phyloP scores from a whole-genome alignment of 2,888 invertebrate genomes.

The Drosophila barbarae region DNA sequence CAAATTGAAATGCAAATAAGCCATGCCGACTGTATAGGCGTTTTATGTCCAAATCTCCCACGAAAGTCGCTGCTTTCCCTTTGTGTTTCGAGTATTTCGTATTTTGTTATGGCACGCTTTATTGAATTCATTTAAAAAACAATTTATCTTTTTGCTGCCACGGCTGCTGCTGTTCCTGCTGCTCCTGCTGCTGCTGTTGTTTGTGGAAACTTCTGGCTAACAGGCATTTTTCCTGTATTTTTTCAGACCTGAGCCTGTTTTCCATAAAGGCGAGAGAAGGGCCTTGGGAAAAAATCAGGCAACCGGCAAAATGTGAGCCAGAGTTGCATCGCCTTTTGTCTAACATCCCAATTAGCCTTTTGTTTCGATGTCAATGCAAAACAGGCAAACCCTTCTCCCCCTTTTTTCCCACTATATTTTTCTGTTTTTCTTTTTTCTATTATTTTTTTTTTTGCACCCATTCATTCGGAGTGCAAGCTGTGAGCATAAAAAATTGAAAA shows the following conservation, averaged over 20 bases:
- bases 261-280: conserved; percentile 1
- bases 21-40: conserved; percentile 38
- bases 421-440: background rate
- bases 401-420: conserved; percentile 13
- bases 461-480: conserved; percentile 33
- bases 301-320: conserved; percentile 14
- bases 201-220: conserved; percentile 18
- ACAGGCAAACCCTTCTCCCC: conserved; percentile 22
- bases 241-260: conserved; percentile 6
- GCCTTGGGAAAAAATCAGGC: conserved; percentile 22
- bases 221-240: conserved; percentile 31
- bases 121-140: conserved; percentile 75
- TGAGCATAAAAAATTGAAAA: conserved; percentile 34
- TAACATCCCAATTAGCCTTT: conserved; percentile 70
- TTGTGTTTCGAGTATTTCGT: conserved; percentile 33
- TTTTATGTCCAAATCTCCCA: conserved; percentile 38
- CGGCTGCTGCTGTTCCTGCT: conserved; percentile 4
- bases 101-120: conserved; percentile 59
- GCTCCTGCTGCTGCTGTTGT: conserved; percentile 3
- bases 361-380: conserved; percentile 68
- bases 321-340: conserved; percentile 39
- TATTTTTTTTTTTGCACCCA: background rate
- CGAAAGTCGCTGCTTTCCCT: conserved; percentile 31
- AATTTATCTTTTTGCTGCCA: conserved; percentile 63
- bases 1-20: conserved; percentile 74